phyloP scores from a whole-genome alignment of 2,888 invertebrate genomes.

The Notodonta ziczac region DNA sequence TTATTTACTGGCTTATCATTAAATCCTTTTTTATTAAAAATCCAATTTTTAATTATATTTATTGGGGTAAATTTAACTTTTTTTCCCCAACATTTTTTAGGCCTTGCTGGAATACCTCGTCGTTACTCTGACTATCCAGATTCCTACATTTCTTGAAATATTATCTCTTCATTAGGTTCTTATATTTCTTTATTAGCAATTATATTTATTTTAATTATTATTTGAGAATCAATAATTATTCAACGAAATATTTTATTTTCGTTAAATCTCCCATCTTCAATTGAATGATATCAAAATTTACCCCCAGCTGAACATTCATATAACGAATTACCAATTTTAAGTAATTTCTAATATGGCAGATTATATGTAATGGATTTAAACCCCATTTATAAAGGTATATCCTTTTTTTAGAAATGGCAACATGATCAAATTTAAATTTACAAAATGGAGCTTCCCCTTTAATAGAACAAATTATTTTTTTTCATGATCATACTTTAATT shows the following conservation, averaged over 20 bases:
- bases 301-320: constrained; percentile 86
- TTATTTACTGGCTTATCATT: constrained; percentile 86
- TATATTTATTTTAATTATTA: constrained; percentile 85
- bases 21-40: constrained; percentile 86
- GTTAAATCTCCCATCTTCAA: constrained; percentile 80
- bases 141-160: constrained; percentile 87
- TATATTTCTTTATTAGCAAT: constrained; percentile 85
- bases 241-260: constrained; percentile 79
- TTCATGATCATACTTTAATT: constrained; percentile 86
- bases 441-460: constrained; percentile 86
- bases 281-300: constrained; percentile 86
- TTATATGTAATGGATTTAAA: constrained; percentile 86
- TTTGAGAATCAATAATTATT: constrained; percentile 85
- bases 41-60: constrained; percentile 89
- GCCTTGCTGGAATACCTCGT: constrained; percentile 86
- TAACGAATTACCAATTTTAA: constrained; percentile 84
- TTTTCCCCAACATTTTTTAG: constrained; percentile 91
- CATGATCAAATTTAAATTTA: constrained; percentile 83
- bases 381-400: constrained; percentile 86
- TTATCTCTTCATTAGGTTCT: constrained; percentile 88
- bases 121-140: constrained; percentile 91
- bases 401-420: constrained; percentile 87
- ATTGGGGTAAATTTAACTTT: constrained; percentile 91
- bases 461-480: constrained; percentile 88
- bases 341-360: constrained; percentile 86